Evolutionary conservation across 2,113 vertebrate species (phyloP), one percentile per base, ranked within the genome.

Genomic region (Pimephales promelas): DNA sequence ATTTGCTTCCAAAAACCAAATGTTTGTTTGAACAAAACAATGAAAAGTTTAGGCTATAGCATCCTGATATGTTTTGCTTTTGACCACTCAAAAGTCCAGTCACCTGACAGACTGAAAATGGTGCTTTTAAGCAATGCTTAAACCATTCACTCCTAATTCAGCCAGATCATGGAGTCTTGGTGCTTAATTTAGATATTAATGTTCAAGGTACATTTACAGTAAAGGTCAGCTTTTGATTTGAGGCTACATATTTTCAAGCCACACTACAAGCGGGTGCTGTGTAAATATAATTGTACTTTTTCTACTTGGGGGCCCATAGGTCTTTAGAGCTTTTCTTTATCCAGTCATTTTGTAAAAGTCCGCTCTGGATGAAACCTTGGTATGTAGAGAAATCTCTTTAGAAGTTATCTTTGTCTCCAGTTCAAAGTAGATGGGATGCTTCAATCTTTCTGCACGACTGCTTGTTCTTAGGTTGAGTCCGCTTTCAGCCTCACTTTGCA

Each of bases 201-300:
- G 79, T 72, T 45, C 26, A 24, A 85, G 77, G 52, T 57, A 84
- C 84, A 82, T 87, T 78, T 71, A 81, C 66, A 62, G 72, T 82
- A 22, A 81, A 56, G 70, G 22, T 82, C 73, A 43, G 26, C 64
- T 56, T 79, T 76, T 83, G 70, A 52, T 83, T 84, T 52, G 54
- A 81, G 34, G 45, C 62, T 81, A 31, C 81, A 62, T 45, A 62
- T 83, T 75, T 61, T 83, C 57, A 77, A 78, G 52, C 24, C 36
- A 59, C 47, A 18, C 34, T 20, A 75, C 68, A 54, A 1, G 28
- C 64, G 79, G 36, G 22, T 78, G 8, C n/a, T 31, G 16, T 92
- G 89, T 92, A 89, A 83, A 87, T 90, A 88, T 72, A 74, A 64
- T 49, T 74, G 3, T 85, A 31, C 34, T 22, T 54, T 36, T 59